phyloP scores from a whole-genome alignment of 2,113 vertebrate species.

The Nyctibius bracteatus region DNA sequence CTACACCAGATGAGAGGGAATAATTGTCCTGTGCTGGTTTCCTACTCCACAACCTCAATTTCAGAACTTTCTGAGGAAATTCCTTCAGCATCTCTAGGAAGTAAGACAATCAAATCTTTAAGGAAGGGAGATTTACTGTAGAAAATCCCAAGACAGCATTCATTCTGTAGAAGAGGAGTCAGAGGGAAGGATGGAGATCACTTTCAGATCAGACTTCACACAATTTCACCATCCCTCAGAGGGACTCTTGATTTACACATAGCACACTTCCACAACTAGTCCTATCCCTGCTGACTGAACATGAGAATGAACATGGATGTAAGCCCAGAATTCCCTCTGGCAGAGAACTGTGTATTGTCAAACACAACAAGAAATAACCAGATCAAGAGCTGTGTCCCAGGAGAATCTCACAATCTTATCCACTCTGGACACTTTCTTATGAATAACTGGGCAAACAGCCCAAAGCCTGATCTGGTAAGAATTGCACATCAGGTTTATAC shows the following conservation, averaged over 20 bases:
- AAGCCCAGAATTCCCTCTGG: slow-evolving; percentile 47
- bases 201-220: not conserved
- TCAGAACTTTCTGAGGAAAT: not conserved
- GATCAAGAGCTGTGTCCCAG: slow-evolving; percentile 35
- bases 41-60: not conserved
- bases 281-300: slow-evolving; percentile 1
- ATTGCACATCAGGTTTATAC: slow-evolving; percentile 46
- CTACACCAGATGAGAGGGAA: not conserved
- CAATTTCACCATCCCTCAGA: not conserved
- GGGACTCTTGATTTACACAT: not conserved
- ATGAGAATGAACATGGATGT: slow-evolving; percentile 16
- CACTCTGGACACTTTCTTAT: slow-evolving; percentile 46
- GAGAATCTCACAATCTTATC: slow-evolving; percentile 24
- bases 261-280: not conserved
- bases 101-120: not conserved
- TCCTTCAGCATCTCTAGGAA: not conserved
- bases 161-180: not conserved
- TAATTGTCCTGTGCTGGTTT: not conserved
- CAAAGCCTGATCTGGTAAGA: slow-evolving; percentile 59
- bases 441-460: slow-evolving; percentile 59
- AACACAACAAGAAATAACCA: slow-evolving; percentile 29
- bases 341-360: slow-evolving; percentile 49
- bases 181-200: not conserved
- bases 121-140: not conserved
- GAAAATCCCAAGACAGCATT: not conserved